phyloP scores from a whole-genome alignment of 2,113 vertebrate genomes.

The Neolamprologus hecqui region DNA sequence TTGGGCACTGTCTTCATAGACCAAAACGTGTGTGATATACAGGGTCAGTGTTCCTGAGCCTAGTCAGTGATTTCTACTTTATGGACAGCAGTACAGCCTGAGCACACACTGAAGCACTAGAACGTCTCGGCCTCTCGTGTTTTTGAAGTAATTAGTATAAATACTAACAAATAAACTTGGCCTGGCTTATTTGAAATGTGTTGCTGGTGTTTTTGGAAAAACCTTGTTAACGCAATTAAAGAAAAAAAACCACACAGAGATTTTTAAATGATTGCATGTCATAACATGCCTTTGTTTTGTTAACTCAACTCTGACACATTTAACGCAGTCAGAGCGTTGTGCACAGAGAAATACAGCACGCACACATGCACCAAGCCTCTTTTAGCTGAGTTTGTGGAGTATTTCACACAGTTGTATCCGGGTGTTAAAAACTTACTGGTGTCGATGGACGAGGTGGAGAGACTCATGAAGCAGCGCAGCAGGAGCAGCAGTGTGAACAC shows the following conservation, averaged over 20 bases:
- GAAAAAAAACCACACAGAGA: background rate
- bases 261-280: background rate
- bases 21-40: background rate
- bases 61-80: background rate
- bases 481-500: slow-evolving; percentile 40
- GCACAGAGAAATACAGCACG: background rate
- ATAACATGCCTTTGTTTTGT: background rate
- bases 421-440: slow-evolving; percentile 49
- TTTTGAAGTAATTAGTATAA: background rate
- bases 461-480: slow-evolving; percentile 25
- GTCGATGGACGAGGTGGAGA: slow-evolving; percentile 53
- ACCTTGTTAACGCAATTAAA: background rate
- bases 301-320: background rate
- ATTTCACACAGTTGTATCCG: background rate
- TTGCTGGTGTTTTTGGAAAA: background rate
- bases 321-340: background rate
- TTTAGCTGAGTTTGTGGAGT: background rate
- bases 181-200: background rate
- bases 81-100: background rate
- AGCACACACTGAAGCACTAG: background rate
- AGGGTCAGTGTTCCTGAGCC: background rate
- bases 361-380: background rate
- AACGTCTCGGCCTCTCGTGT: background rate
- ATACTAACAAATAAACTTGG: background rate
- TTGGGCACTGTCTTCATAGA: background rate